A percentile compares a stretch with the other conserved stretches of the same genome.
Evolutionary conservation across 1,140 invertebrate species (phyloP).

Genomic region (Mya arenaria): DNA sequence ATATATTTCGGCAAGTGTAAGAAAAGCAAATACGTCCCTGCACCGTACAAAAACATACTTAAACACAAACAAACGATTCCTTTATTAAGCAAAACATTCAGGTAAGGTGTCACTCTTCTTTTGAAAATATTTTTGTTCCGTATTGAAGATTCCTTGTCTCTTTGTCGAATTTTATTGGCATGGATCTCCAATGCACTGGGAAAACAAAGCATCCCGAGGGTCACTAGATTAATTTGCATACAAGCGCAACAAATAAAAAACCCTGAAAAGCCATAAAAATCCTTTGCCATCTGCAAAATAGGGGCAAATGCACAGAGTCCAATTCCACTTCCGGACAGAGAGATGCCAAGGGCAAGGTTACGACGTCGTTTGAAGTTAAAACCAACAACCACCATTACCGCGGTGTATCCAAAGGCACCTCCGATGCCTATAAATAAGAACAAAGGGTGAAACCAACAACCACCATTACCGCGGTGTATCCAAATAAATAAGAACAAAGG

Average conservation of each 20-base stretch:
- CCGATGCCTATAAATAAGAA: constrained; percentile 46
- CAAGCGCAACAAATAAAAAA: constrained; percentile 46
- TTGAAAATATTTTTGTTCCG: too few species aligned
- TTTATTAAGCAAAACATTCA: constrained; percentile 17
- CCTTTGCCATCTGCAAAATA: constrained; percentile 10
- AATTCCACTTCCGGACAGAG: constrained; percentile 36
- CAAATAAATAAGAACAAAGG: too few species aligned
- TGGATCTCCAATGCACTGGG: constrained; percentile 36
- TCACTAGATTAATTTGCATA: constrained; percentile 20
- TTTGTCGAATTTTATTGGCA: neutral
- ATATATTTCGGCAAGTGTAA: neutral
- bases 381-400: constrained; percentile 32
- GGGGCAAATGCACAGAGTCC: constrained; percentile 44
- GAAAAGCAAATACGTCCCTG: neutral
- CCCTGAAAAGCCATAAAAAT: constrained; percentile 37
- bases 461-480: too few species aligned
- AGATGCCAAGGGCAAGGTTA: constrained; percentile 32
- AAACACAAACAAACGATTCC: constrained; percentile 10
- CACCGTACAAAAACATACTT: neutral
- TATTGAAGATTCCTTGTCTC: neutral
- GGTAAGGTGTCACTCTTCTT: neutral
- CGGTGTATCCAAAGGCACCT: constrained; percentile 38
- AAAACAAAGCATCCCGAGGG: constrained; percentile 38
- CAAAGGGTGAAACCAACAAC: too few species aligned
- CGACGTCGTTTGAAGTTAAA: constrained; percentile 35